Evolutionary conservation across 2,113 vertebrate species (phyloP), one percentile per base, ranked within the genome.

Genomic region (Sterrhoptilus dennistouni): DNA sequence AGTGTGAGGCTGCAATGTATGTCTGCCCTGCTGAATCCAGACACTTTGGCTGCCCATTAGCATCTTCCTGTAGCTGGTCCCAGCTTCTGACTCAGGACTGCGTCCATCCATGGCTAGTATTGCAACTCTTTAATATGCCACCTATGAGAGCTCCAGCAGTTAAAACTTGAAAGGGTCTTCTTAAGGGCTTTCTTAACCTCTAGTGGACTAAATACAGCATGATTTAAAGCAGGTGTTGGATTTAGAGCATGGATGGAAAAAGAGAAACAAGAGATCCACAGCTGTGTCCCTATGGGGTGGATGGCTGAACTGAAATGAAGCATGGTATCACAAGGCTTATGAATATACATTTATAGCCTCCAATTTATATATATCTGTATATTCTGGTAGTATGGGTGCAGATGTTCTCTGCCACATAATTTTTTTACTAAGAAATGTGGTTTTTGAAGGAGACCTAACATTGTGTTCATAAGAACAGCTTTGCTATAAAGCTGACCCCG

Each of bases 51-150:
- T 69, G 38, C 3, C 31, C 31, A 11, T 52, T 54, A 63, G 25
- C 12, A 12, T 81, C 66, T 64, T 89, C 56, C 47, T 91, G n/a
- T 35, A 60, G 33, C 35, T 84, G 12, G 6, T 64, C 68, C 31
- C 31, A 89, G 53, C 36, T 65, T 72, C n/a, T 72, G 75, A 14
- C n/a, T 83, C 11, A 16, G 35, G 45, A 4, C 42, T 59, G 31
- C 68, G 64, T 42, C 29, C 2, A 0, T 53, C 29, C 2, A 0
- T 53, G 20, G 81, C 47, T 79, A 40, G 14, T 2, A 1, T 1
- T 33, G 33, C 38, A 61, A 50, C 21, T 44, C 20, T 68, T 75
- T 84, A 83, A 45, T 42, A 42, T 47, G 36, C 49, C 36, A 22
- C 16, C 29, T 9, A 0, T 24, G 71, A 68, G 29, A 83, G 11